Evolutionary conservation across 37 sponge, comb jelly and placozoan genomes (phyloP), one percentile per base, ranked within the genome.

Genomic region (Amphimedon queenslandica): DNA sequence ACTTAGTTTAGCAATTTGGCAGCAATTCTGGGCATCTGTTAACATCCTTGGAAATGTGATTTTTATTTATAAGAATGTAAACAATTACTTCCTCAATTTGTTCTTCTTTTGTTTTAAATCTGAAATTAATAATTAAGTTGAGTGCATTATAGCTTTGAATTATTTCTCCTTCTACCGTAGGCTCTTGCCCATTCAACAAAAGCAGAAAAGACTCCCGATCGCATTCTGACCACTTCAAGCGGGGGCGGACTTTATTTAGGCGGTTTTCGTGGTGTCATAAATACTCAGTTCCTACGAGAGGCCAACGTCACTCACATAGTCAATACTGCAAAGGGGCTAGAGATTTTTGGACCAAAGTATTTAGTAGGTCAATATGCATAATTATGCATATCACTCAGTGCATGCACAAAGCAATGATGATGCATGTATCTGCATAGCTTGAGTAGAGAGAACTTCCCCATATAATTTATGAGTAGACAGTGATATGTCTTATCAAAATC

Each of bases 261-360:
- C 16, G 93, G 93, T 24, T 92, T 77, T 80, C 76, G 57, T 53
- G 79, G 82, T 11, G 88, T 87, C 36, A 87, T 92, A 78, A 92
- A 92, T 79, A 11, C 39, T 3, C 71, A 73, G 31, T 92, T 87
- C 61, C 67, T 92, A 31, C 24, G 61, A 66, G 72, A 77, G 40
- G 60, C 80, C 21, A 63, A 73, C 28, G 67, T 92, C 37, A 73
- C 74, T 1, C 82, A 84, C 58, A 67, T 92, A 1, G 75, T 92
- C 53, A 92, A 92, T 71, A 87, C 93, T 38, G 93, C 93, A 2
- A 77, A 74, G 55, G 93, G 93, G 30, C 79, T 92, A 23, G 93
- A 92, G 28, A 83, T 86, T 53, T 87, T 92, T 78, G 92, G 92
- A 0, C 84, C 80, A 29, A 92, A 92, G 28, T 92, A 87, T 55